Percentiles rank a stretch among this genome's conserved stretches.
Conservation (phyloP, 1,140 invertebrate genomes). For the Plodia interpunctella region DNA sequence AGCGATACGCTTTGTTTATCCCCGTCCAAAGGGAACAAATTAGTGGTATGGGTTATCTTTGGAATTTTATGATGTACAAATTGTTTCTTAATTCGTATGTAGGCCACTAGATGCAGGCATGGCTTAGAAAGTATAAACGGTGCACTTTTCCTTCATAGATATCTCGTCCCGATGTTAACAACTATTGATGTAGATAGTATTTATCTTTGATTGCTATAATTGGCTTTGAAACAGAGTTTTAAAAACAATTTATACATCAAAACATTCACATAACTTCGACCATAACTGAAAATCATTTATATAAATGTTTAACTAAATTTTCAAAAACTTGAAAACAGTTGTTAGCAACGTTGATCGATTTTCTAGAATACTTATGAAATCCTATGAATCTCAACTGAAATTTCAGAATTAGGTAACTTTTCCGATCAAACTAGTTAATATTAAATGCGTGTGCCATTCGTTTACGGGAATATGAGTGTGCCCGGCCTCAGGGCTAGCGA, state of each 20-base stretch:
- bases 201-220: too few relatives aligned
- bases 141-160: not conserved
- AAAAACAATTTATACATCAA: too few relatives aligned
- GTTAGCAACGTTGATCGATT: too few relatives aligned
- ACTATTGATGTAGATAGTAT: too few relatives aligned
- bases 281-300: too few relatives aligned
- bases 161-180: too few relatives aligned
- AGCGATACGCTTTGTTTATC: constrained; percentile 35
- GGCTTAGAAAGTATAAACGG: not conserved
- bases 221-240: too few relatives aligned
- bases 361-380: too few relatives aligned
- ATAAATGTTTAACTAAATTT: too few relatives aligned
- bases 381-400: too few relatives aligned
- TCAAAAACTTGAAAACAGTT: too few relatives aligned
- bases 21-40: constrained; percentile 29
- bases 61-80: constrained; percentile 40
- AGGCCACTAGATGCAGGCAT: not conserved
- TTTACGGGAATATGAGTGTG: not conserved
- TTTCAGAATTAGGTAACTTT: not conserved
- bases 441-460: not conserved
- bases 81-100: constrained; percentile 28
- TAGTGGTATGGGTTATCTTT: constrained; percentile 30
- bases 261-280: too few relatives aligned
- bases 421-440: not conserved
- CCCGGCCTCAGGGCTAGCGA: not conserved